Evolutionary conservation across 2,113 vertebrate species (phyloP), one percentile per base, ranked within the genome.

Genomic region (Gymnobelideus leadbeateri): DNA sequence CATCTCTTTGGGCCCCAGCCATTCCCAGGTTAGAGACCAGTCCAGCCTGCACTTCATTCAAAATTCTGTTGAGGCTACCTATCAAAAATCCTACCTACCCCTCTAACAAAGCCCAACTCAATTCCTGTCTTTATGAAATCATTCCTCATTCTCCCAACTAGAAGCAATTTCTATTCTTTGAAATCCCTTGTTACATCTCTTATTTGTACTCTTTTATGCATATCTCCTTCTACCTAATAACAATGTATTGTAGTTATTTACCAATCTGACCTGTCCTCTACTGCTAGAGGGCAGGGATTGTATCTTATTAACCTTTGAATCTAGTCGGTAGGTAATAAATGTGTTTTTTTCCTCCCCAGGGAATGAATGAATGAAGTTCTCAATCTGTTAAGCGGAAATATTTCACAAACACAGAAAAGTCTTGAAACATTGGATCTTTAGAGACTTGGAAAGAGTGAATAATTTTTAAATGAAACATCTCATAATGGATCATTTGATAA

Each of bases 401-500:
- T 12, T 14, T 19, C 24, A 61, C 21, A 25, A 91, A 57, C 26
- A 91, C 23, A 91, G 93, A 46, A 93, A 93, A 96, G 54, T 61
- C 2, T 0, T 11, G 90, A 24, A 47, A 77, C 7, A 21, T 23
- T 90, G 43, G 91, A n/a, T 9, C 37, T 93, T 28, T 54, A 55
- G 11, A 28, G 91, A 54, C 28, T 54, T 93, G 92, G 90, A 37
- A 43, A 93, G 43, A 68, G 21, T 24, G 84, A 61, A 51, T 51
- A 92, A 92, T 90, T 92, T 97, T 54, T 31, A 93, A 37, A 55
- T 91, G 37, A 94, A 93, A 61, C 54, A 94, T 89, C 91, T 94
- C 4, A 43, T 49, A 54, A 14, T 89, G 68, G 51, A 96, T 77
- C 51, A 61, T 25, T 95, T 1, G 53, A 23, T 93, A 94, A 46